Conservation (phyloP, 1,140 invertebrate species). For the Diorhabda elongata region DNA sequence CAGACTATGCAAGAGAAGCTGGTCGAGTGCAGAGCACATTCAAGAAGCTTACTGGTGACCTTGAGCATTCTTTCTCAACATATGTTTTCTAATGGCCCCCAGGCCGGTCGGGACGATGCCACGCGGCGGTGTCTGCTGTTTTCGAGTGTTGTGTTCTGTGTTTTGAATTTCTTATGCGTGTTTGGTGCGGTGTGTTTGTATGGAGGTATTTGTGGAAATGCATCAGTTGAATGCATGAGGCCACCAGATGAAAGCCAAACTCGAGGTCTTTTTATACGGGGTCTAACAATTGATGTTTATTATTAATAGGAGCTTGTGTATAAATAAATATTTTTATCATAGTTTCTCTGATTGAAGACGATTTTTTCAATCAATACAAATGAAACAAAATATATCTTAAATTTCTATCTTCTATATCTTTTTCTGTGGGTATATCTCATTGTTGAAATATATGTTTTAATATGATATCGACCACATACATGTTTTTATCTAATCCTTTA, state of each 20-base stretch:
- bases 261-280: neutral
- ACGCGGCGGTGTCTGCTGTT: constrained; percentile 4
- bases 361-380: too few relatives aligned
- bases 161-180: neutral
- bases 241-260: neutral
- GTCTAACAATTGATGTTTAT: too few relatives aligned
- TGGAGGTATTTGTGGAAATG: constrained; percentile 2
- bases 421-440: too few relatives aligned
- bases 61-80: constrained; percentile 11
- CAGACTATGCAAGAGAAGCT: neutral
- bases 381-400: too few relatives aligned
- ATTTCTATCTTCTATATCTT: too few relatives aligned
- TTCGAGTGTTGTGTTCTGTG: neutral
- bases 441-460: too few relatives aligned
- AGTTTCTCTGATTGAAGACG: too few relatives aligned
- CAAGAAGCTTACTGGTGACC: constrained; percentile 4
- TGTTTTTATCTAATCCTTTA: too few relatives aligned
- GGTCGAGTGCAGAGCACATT: neutral
- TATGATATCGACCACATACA: too few relatives aligned
- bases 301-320: too few relatives aligned
- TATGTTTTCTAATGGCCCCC: constrained; percentile 13
- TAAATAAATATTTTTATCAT: too few relatives aligned
- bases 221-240: neutral
- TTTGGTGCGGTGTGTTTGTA: neutral
- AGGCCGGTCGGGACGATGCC: neutral